A percentile compares a stretch with the other conserved stretches of the same genome.
Conservation (phyloP, 2,888 invertebrate genomes). For the Ametastegia equiseti region DNA sequence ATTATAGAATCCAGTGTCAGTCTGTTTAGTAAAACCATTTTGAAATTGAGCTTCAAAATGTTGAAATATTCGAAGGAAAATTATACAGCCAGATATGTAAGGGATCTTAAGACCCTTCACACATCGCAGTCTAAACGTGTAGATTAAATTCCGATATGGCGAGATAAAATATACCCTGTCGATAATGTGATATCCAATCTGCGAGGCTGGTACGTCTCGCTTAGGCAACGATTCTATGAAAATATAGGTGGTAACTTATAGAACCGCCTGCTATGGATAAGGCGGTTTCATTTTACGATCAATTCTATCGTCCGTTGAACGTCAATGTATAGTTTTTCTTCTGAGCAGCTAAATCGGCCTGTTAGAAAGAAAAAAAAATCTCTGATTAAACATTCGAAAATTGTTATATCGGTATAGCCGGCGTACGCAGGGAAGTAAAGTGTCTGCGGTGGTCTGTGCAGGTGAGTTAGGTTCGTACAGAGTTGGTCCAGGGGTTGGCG, state of each 20-base stretch:
- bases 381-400: background rate
- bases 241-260: background rate
- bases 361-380: background rate
- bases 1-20: too few relatives aligned
- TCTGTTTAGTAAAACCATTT: too few relatives aligned
- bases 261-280: background rate
- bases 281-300: background rate
- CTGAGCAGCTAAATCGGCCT: background rate
- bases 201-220: slow-evolving; percentile 6
- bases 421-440: background rate
- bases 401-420: background rate
- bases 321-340: background rate
- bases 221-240: background rate
- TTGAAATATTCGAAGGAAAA: background rate
- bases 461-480: slow-evolving; percentile 27
- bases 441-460: slow-evolving; percentile 14
- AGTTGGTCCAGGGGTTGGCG: slow-evolving; percentile 51
- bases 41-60: background rate
- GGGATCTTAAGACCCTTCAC: background rate
- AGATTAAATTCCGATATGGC: slow-evolving; percentile 14
- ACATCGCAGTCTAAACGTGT: background rate
- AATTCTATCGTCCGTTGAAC: background rate
- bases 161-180: background rate
- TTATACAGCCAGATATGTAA: background rate
- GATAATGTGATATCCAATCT: slow-evolving; percentile 1